Evolutionary conservation across 2,797 vertebrate genomes (phyloP).

Genomic region (Sebastiscus albofasciatus): DNA sequence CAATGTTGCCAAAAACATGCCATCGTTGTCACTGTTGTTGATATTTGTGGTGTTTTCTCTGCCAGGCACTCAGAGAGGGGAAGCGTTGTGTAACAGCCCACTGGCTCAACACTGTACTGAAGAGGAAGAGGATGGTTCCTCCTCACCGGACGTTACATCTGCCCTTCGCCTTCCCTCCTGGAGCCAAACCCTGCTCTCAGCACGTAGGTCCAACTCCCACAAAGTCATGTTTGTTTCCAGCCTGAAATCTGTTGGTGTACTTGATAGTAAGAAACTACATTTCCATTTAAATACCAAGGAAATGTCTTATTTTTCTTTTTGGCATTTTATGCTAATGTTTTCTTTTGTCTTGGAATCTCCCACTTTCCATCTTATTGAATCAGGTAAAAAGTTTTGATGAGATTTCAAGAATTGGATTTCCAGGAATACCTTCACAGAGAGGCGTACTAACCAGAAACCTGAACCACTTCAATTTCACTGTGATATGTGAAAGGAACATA

Average conservation of each 20-base stretch:
- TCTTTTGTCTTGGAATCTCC: not conserved
- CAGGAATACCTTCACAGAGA: not conserved
- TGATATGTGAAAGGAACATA: not conserved
- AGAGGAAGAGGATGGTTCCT: conserved; percentile 93
- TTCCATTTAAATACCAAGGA: not conserved
- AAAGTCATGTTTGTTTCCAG: not conserved
- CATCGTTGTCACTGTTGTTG: not conserved
- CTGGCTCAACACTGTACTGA: conserved; percentile 94
- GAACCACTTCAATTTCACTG: not conserved
- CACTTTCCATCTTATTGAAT: not conserved
- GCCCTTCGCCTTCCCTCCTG: conserved; percentile 95
- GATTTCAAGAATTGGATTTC: not conserved
- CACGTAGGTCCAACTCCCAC: conserved; percentile 84
- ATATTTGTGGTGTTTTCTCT: not conserved
- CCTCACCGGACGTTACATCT: conserved; percentile 94
- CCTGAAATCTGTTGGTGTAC: not conserved
- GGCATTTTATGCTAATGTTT: not conserved
- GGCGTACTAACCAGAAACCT: not conserved
- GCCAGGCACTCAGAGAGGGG: conserved; percentile 92
- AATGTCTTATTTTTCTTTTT: not conserved
- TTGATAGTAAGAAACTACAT: not conserved
- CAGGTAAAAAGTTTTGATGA: not conserved
- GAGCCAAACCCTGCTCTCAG: conserved; percentile 95
- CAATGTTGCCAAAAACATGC: not conserved
- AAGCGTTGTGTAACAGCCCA: conserved; percentile 96